These are phyloP conservation scores for Ceuthmochares aereus DNA, from an alignment of 2,113 vertebrate genomes.

Conservation along the genomic window DNA sequence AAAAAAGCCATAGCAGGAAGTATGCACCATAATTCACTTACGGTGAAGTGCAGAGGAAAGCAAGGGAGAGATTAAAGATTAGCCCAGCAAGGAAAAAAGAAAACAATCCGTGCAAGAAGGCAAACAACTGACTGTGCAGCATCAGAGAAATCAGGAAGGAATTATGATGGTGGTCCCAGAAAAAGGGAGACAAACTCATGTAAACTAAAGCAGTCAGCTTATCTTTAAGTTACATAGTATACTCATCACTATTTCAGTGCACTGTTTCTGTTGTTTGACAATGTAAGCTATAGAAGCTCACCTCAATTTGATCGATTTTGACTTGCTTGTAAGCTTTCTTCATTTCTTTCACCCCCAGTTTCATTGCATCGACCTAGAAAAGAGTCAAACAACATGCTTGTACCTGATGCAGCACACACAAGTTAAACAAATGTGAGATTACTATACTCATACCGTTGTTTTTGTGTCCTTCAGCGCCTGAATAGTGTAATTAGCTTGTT, in stretches of 20 bases:
- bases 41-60: not conserved
- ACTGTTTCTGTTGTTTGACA: not conserved
- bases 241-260: not conserved
- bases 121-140: not conserved
- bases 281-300: slow-evolving; percentile 53
- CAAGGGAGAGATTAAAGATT: not conserved
- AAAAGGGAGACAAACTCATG: not conserved
- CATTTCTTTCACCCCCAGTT: slow-evolving; percentile 96
- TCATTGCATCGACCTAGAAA: slow-evolving; percentile 96
- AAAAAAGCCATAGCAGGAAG: not conserved
- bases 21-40: not conserved
- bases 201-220: not conserved
- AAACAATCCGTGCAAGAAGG: not conserved
- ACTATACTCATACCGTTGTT: slow-evolving; percentile 86
- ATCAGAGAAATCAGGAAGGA: not conserved
- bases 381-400: not conserved
- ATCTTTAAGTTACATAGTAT: not conserved
- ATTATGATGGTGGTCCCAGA: not conserved
- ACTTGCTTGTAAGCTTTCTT: slow-evolving; percentile 97
- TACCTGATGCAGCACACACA: not conserved
- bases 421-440: not conserved
- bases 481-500: slow-evolving; percentile 99
- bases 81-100: not conserved
- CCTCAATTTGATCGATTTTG: slow-evolving; percentile 97
- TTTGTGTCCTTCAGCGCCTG: slow-evolving; percentile 97